Conservation (phyloP, 2,797 vertebrate genomes). For the Amblyopsis hoosieri region DNA sequence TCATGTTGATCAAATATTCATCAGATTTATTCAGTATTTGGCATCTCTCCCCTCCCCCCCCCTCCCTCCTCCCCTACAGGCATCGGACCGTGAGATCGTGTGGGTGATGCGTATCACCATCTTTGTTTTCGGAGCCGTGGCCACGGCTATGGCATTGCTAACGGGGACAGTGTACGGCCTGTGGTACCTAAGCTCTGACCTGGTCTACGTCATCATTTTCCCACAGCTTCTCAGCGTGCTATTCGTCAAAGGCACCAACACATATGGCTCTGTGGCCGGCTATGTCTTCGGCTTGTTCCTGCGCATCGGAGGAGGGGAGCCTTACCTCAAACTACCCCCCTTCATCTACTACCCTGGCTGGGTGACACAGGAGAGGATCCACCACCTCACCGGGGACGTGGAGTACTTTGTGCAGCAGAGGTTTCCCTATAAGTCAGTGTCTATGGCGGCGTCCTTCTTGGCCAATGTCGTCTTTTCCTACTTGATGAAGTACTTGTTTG, state of each 20-base stretch:
- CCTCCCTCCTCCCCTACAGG: slow-evolving; percentile 68
- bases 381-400: slow-evolving; percentile 67
- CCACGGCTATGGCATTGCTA: slow-evolving; percentile 92
- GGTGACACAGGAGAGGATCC: slow-evolving; percentile 77
- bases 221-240: slow-evolving; percentile 94
- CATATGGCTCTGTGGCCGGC: slow-evolving; percentile 90
- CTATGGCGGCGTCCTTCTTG: slow-evolving; percentile 91
- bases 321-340: slow-evolving; percentile 90
- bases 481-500: slow-evolving; percentile 92
- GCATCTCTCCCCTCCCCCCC: background rate
- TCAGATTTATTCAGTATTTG: background rate
- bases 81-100: slow-evolving; percentile 91
- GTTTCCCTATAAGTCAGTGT: slow-evolving; percentile 93
- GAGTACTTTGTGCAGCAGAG: slow-evolving; percentile 85
- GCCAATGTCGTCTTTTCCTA: slow-evolving; percentile 88
- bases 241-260: slow-evolving; percentile 95
- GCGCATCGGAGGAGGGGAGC: slow-evolving; percentile 93
- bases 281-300: slow-evolving; percentile 90
- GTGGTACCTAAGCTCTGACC: slow-evolving; percentile 97
- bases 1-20: background rate
- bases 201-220: slow-evolving; percentile 97
- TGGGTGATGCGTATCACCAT: slow-evolving; percentile 96
- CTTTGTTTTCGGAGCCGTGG: slow-evolving; percentile 92
- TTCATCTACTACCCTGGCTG: slow-evolving; percentile 94
- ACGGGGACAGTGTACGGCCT: slow-evolving; percentile 93